Evolutionary conservation across 2,888 invertebrate species (phyloP).

Genomic region (Drosophila eohydei): DNA sequence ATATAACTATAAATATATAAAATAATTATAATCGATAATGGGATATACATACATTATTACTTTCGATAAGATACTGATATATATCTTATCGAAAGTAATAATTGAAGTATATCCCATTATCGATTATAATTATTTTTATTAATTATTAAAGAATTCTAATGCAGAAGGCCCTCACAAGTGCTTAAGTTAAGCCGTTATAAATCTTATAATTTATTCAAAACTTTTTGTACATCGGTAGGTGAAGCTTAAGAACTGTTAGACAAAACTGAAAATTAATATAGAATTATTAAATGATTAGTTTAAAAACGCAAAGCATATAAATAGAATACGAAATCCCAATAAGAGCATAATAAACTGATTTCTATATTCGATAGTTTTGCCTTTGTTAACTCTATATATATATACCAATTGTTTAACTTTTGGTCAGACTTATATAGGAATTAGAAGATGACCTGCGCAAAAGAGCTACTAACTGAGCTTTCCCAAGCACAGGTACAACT

Average conservation of each 20-base stretch:
- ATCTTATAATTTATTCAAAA: neutral
- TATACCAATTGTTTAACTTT: neutral
- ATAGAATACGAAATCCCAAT: neutral
- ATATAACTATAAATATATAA: no score
- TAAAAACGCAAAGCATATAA: neutral
- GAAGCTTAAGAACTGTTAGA: no score
- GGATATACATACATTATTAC: no score
- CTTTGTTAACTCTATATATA: neutral
- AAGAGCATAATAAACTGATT: neutral
- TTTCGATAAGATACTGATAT: no score
- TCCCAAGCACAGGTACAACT: slow-evolving; percentile 20
- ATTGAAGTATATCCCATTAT: neutral
- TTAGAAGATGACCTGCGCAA: slow-evolving; percentile 31
- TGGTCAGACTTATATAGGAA: neutral
- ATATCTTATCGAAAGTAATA: no score
- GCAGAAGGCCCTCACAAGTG: no score
- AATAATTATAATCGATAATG: neutral
- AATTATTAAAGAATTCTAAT: no score
- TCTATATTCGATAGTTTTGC: neutral
- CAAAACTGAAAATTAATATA: no score
- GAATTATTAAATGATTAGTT: no score
- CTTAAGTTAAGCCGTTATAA: neutral
- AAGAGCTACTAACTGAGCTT: slow-evolving; percentile 34
- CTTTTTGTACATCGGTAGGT: neutral
- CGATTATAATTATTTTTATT: no score